Percentiles rank a stretch among this genome's conserved stretches.
Conservation (phyloP, 37 sponge, comb jelly and placozoan species). For the Ianthella basta region DNA sequence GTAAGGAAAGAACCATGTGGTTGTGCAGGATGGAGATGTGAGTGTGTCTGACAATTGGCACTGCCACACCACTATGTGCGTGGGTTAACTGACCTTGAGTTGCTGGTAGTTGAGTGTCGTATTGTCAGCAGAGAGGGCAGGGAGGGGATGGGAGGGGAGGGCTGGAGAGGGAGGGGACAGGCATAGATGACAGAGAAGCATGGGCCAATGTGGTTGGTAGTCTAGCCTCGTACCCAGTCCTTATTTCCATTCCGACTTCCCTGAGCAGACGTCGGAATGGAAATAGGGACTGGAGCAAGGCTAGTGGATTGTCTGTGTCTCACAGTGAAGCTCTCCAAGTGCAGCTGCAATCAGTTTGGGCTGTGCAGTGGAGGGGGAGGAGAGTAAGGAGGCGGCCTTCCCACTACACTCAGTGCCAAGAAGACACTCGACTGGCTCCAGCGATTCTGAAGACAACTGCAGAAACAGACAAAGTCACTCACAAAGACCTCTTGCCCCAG, state of each 20-base stretch:
- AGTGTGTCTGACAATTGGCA: too few species aligned
- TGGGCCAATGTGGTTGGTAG: too few species aligned
- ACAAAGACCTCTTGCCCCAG: neutral
- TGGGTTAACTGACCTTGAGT: neutral
- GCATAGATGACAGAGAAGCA: too few species aligned
- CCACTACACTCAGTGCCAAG: neutral
- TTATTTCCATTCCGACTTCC: too few species aligned
- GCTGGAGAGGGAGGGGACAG: neutral
- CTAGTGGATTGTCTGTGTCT: too few species aligned
- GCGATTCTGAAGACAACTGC: constrained; percentile 16
- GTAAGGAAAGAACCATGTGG: too few species aligned
- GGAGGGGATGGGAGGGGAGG: neutral
- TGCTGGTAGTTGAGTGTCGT: constrained; percentile 2
- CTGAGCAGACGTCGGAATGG: too few species aligned
- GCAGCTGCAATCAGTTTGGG: neutral
- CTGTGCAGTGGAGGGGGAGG: too few species aligned
- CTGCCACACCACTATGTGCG: neutral
- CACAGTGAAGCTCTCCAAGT: neutral
- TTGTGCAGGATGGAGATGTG: too few species aligned
- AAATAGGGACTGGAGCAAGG: too few species aligned
- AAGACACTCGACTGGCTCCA: neutral
- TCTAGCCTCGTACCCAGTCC: too few species aligned
- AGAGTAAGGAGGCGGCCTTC: too few species aligned
- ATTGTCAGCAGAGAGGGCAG: neutral
- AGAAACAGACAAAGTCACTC: neutral